phyloP scores from a whole-genome alignment of 2,113 vertebrate species.

The Copsychus sechellarum region DNA sequence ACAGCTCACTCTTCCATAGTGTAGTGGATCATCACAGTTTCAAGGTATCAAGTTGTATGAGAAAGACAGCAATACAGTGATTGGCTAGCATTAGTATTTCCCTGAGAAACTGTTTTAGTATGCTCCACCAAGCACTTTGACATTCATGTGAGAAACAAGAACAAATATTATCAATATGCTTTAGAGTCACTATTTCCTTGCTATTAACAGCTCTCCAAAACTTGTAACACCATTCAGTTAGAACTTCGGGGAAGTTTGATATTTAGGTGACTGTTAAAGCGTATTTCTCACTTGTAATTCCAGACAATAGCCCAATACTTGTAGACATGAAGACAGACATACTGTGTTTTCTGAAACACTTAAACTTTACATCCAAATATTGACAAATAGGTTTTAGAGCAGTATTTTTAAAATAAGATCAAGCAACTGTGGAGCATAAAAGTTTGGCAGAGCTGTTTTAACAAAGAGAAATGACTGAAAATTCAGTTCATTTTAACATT shows the following conservation, averaged over 20 bases:
- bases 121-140: not conserved
- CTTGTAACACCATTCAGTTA: not conserved
- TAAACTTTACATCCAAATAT: not conserved
- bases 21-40: not conserved
- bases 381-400: not conserved
- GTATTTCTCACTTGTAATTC: not conserved
- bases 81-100: not conserved
- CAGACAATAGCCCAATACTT: not conserved
- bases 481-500: not conserved
- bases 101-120: not conserved
- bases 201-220: not conserved
- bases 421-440: not conserved
- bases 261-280: not conserved
- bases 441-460: not conserved
- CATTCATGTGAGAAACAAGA: not conserved
- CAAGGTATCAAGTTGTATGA: not conserved
- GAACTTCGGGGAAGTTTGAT: slow-evolving; percentile 11
- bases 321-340: not conserved
- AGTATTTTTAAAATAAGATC: not conserved
- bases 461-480: not conserved
- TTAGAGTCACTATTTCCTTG: not conserved
- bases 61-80: not conserved
- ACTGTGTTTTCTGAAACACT: not conserved
- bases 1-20: not conserved
- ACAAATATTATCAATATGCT: not conserved